Percentiles rank a stretch among this genome's conserved stretches.
phyloP scores from a whole-genome alignment of 2,888 invertebrate genomes.

The Pinctada fucata region DNA sequence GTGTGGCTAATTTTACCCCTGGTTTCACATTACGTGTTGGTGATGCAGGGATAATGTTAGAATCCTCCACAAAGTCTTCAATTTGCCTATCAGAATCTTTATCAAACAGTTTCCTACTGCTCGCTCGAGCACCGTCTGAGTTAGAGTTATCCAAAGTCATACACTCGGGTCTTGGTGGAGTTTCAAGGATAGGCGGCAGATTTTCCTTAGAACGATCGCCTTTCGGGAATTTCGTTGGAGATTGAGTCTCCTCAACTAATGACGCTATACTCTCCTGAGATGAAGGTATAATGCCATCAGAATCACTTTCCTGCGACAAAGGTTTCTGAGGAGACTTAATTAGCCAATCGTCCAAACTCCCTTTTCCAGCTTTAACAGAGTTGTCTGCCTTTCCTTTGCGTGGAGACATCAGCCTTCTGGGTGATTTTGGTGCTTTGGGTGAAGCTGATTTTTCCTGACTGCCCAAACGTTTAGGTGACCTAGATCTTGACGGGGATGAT shows the following conservation, averaged over 20 bases:
- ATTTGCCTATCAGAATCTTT: slow-evolving; percentile 34
- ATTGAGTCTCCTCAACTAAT: slow-evolving; percentile 68
- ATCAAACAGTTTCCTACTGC: slow-evolving; percentile 57
- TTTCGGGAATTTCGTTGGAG: slow-evolving; percentile 52
- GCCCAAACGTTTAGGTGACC: background rate
- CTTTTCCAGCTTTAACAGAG: slow-evolving; percentile 37
- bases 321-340: slow-evolving; percentile 49
- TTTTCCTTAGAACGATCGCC: background rate
- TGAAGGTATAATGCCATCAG: slow-evolving; percentile 1
- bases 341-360: slow-evolving; percentile 58
- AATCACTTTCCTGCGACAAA: slow-evolving; percentile 16
- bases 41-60: slow-evolving; percentile 53
- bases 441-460: background rate
- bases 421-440: slow-evolving; percentile 38
- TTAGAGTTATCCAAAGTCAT: slow-evolving; percentile 36
- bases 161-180: slow-evolving; percentile 52
- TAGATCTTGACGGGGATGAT: slow-evolving; percentile 3
- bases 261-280: slow-evolving; percentile 37
- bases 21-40: slow-evolving; percentile 40
- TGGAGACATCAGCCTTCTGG: slow-evolving; percentile 23
- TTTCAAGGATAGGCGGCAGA: slow-evolving; percentile 57
- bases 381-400: slow-evolving; percentile 3
- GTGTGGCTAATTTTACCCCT: slow-evolving; percentile 48
- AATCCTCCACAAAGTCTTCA: slow-evolving; percentile 48
- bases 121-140: slow-evolving; percentile 33